Evolutionary conservation across 2,888 invertebrate species (phyloP).

Genomic region (Dorcus parallelipipedus): DNA sequence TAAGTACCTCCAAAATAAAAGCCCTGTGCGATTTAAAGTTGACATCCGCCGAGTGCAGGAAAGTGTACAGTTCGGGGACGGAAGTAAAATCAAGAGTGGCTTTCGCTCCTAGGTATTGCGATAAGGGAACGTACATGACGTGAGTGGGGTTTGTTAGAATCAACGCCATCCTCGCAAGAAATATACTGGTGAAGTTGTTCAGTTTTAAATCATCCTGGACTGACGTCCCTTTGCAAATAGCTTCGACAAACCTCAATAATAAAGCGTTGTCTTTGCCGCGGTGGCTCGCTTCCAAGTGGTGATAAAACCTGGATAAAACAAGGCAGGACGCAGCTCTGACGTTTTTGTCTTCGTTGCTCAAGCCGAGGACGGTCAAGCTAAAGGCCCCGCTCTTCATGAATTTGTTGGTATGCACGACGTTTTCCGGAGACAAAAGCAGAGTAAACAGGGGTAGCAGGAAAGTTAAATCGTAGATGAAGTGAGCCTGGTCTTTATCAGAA

Average conservation of each 20-base stretch:
- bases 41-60: constrained; percentile 77
- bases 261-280: constrained; percentile 64
- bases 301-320: constrained; percentile 69
- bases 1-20: constrained; percentile 76
- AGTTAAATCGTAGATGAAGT: constrained; percentile 72
- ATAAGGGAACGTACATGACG: constrained; percentile 71
- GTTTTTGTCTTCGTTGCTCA: constrained; percentile 64
- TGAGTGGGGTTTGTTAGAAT: constrained; percentile 72
- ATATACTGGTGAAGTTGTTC: constrained; percentile 56
- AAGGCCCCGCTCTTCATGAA: constrained; percentile 69
- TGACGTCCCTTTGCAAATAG: constrained; percentile 61
- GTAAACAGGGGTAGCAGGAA: constrained; percentile 78
- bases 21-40: constrained; percentile 64
- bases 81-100: constrained; percentile 69
- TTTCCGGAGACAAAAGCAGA: constrained; percentile 71
- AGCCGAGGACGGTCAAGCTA: constrained; percentile 65
- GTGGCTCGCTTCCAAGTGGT: constrained; percentile 67
- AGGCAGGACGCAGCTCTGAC: constrained; percentile 72
- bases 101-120: constrained; percentile 56
- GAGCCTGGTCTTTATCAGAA: constrained; percentile 2
- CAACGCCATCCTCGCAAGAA: constrained; percentile 67
- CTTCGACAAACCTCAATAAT: constrained; percentile 65
- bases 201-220: constrained; percentile 40
- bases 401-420: constrained; percentile 67
- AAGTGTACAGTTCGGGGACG: constrained; percentile 84